A percentile compares a stretch with the other conserved stretches of the same genome.
Evolutionary conservation across 2,113 vertebrate genomes (phyloP).

Genomic region (Saccopteryx leptura): DNA sequence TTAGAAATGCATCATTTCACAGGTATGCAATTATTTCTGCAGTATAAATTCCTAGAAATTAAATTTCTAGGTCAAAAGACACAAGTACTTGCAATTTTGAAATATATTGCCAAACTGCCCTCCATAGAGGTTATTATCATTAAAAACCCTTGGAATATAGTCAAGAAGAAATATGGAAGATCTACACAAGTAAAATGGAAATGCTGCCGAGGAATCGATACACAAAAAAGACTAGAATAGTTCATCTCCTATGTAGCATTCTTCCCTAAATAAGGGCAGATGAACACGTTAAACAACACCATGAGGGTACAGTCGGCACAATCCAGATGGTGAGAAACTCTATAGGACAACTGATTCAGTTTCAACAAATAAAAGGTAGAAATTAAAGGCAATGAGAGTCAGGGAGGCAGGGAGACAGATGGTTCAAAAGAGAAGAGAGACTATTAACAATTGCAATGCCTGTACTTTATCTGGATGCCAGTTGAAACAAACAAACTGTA

Average conservation of each 20-base stretch:
- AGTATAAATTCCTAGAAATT: slow-evolving; percentile 62
- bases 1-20: slow-evolving; percentile 57
- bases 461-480: neutral
- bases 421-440: slow-evolving; percentile 21
- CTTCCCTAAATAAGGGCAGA: slow-evolving; percentile 52
- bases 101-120: slow-evolving; percentile 56
- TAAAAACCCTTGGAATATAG: slow-evolving; percentile 52
- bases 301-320: neutral
- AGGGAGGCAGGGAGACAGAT: neutral
- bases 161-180: slow-evolving; percentile 48
- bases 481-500: slow-evolving; percentile 42
- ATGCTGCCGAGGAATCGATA: neutral
- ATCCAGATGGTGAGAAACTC: neutral
- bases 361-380: slow-evolving; percentile 25
- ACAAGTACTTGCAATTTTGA: slow-evolving; percentile 64
- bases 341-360: neutral
- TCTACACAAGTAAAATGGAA: neutral
- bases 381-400: neutral
- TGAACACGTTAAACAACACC: neutral
- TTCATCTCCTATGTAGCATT: neutral
- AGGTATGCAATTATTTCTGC: slow-evolving; percentile 71
- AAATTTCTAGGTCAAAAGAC: slow-evolving; percentile 74
- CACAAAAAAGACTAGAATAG: neutral
- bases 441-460: neutral
- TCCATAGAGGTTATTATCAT: slow-evolving; percentile 40